Evolutionary conservation across 2,113 vertebrate species (phyloP).

Genomic region (Saccopteryx leptura): DNA sequence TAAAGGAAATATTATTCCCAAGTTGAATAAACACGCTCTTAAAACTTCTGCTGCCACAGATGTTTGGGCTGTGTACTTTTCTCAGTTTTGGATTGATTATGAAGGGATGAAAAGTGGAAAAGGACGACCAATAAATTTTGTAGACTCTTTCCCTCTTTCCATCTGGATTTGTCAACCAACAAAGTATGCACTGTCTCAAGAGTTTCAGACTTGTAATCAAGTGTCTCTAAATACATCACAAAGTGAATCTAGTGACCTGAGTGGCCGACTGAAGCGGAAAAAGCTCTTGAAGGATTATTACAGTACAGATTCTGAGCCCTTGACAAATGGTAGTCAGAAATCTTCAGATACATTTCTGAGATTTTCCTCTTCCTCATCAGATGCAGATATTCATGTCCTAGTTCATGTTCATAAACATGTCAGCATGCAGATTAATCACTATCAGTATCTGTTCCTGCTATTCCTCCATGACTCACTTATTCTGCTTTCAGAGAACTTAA

Average conservation of each 20-base stretch:
- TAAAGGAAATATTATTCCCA: conserved; percentile 92
- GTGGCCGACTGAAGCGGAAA: conserved; percentile 93
- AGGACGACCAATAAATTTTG: conserved; percentile 94
- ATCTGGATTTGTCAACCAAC: conserved; percentile 96
- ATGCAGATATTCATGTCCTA: conserved; percentile 94
- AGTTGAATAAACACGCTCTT: conserved; percentile 91
- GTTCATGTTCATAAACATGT: conserved; percentile 95
- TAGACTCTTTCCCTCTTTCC: conserved; percentile 97
- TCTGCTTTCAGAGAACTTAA: conserved; percentile 94
- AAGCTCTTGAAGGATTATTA: conserved; percentile 96
- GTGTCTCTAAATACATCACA: conserved; percentile 87
- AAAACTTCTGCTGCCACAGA: conserved; percentile 95
- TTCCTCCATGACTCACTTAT: conserved; percentile 95
- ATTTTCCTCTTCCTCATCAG: conserved; percentile 81
- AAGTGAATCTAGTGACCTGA: conserved; percentile 92
- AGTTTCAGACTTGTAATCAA: conserved; percentile 75
- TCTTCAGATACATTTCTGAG: conserved; percentile 86
- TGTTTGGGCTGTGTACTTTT: conserved; percentile 96
- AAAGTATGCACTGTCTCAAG: conserved; percentile 91
- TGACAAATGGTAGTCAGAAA: conserved; percentile 89
- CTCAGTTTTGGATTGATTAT: conserved; percentile 99
- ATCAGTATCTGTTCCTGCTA: conserved; percentile 96
- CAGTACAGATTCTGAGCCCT: conserved; percentile 87
- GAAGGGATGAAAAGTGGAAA: conserved; percentile 94
- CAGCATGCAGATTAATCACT: conserved; percentile 96